phyloP scores from a whole-genome alignment of 2,113 vertebrate species.

The Tenrec ecaudatus region DNA sequence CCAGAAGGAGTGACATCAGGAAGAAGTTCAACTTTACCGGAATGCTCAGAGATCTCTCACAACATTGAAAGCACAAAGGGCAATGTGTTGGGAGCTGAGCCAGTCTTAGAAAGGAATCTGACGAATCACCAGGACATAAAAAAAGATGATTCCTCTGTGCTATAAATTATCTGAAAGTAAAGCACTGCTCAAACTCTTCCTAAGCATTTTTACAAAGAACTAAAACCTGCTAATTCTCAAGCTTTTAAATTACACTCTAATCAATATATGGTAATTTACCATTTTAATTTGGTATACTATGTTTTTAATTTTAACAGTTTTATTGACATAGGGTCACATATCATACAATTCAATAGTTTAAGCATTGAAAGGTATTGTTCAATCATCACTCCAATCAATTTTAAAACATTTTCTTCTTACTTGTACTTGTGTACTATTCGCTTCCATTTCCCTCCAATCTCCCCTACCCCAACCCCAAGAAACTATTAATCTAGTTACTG shows the following conservation, averaged over 20 bases:
- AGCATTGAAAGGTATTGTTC: no score
- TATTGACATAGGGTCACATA: no score
- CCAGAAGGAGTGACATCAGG: neutral
- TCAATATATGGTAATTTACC: no score
- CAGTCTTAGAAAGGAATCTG: neutral
- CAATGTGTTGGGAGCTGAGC: conserved; percentile 16
- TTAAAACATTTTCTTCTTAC: no score
- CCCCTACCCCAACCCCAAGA: no score
- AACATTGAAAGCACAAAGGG: conserved; percentile 47
- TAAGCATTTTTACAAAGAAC: conserved; percentile 34
- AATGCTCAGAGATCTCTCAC: conserved; percentile 22
- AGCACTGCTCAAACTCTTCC: neutral
- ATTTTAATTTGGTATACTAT: no score
- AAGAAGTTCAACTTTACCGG: conserved; percentile 30
- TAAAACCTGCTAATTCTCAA: conserved; percentile 10
- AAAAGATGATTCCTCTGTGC: neutral
- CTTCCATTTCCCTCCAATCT: no score
- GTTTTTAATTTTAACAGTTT: no score
- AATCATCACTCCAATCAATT: no score
- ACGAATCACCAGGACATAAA: conserved; percentile 8
- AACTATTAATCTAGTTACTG: no score
- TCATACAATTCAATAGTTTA: no score
- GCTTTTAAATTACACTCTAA: neutral
- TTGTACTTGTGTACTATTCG: no score
- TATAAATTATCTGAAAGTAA: neutral